phyloP scores from a whole-genome alignment of 2,797 vertebrate species.

The Jordanella pulchra region DNA sequence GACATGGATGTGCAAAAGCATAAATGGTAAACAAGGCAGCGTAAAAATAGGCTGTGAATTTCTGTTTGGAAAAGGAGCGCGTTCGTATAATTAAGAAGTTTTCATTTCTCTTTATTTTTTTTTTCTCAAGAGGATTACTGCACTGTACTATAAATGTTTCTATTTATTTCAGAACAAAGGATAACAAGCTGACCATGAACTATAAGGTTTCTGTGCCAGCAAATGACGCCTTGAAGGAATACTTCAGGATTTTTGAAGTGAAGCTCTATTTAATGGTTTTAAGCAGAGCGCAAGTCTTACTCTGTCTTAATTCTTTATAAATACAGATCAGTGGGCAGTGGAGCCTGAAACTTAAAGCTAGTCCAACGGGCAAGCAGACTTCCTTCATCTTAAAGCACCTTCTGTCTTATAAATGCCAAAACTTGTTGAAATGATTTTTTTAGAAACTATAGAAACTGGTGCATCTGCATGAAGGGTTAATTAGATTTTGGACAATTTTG shows the following conservation, averaged over 20 bases:
- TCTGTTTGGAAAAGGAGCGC: slow-evolving; percentile 62
- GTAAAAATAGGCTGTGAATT: slow-evolving; percentile 57
- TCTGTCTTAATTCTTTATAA: neutral
- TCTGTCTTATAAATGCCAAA: neutral
- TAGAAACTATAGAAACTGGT: neutral
- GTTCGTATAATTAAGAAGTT: slow-evolving; percentile 64
- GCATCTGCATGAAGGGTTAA: neutral
- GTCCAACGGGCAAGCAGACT: neutral
- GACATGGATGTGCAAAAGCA: slow-evolving; percentile 38
- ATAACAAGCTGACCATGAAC: slow-evolving; percentile 55
- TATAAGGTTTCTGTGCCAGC: slow-evolving; percentile 59
- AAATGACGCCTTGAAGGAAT: slow-evolving; percentile 38
- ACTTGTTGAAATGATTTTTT: too few relatives aligned
- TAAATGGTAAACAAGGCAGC: slow-evolving; percentile 11
- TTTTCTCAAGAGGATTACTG: slow-evolving; percentile 52
- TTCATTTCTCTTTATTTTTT: slow-evolving; percentile 46
- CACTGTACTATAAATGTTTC: slow-evolving; percentile 48
- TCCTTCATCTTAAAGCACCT: neutral
- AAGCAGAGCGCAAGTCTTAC: neutral
- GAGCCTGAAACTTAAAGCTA: neutral
- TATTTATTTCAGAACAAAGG: slow-evolving; percentile 68
- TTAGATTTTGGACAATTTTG: neutral
- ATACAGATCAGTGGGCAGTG: neutral
- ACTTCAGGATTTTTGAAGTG: neutral
- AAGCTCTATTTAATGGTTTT: neutral